Conservation (phyloP, 64 coral and sea anemone genomes). For the Orbicella faveolata region DNA sequence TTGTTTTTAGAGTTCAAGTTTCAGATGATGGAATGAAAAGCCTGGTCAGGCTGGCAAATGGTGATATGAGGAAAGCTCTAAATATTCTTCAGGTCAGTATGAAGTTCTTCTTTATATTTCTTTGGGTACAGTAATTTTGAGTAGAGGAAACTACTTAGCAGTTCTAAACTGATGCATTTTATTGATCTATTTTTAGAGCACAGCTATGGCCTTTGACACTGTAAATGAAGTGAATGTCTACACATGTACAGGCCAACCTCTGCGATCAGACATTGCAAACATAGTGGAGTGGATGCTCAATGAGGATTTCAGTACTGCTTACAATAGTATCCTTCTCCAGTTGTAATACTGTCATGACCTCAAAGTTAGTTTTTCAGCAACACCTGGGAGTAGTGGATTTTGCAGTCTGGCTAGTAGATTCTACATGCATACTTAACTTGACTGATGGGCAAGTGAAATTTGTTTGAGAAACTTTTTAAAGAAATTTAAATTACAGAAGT, state of each 20-base stretch:
- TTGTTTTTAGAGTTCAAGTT: constrained; percentile 66
- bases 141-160: background rate
- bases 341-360: no score
- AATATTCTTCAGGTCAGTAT: constrained; percentile 93
- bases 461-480: no score
- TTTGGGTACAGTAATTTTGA: background rate
- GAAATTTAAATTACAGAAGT: no score
- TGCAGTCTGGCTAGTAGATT: no score
- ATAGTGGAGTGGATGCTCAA: constrained; percentile 99
- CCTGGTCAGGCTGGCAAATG: constrained; percentile 79
- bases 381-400: no score
- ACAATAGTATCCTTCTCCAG: constrained; percentile 83
- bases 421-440: no score
- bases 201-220: constrained; percentile 80
- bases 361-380: no score
- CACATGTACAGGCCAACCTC: constrained; percentile 89
- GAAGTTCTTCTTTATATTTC: background rate
- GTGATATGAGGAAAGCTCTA: constrained; percentile 96
- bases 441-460: no score
- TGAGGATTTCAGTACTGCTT: constrained; percentile 84
- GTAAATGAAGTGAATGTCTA: constrained; percentile 96
- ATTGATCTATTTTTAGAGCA: constrained; percentile 68
- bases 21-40: constrained; percentile 90
- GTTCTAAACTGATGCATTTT: background rate
- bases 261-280: constrained; percentile 80